Evolutionary conservation across 2,113 vertebrate species (phyloP).

Genomic region (Myotis lucifugus): DNA sequence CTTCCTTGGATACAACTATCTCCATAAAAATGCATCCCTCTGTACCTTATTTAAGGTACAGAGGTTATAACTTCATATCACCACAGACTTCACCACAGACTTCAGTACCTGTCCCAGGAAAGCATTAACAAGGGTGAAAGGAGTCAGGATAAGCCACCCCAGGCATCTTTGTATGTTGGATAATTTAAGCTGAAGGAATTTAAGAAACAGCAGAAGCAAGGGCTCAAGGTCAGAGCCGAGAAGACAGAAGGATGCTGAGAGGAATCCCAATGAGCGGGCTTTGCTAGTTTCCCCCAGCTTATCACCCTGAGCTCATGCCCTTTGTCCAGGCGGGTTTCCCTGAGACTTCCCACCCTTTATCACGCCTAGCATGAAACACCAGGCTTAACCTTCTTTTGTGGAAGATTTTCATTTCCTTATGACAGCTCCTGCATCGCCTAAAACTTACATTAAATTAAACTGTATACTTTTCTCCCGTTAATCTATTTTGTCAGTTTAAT

Average conservation of each 20-base stretch:
- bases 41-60: not conserved
- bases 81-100: not conserved
- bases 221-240: not conserved
- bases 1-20: not conserved
- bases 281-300: not conserved
- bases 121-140: not conserved
- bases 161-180: not conserved
- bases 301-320: not conserved
- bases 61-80: not conserved
- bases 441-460: not conserved
- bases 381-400: not conserved
- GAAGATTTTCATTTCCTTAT: not conserved
- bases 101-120: not conserved
- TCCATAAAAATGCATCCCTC: not conserved
- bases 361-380: not conserved
- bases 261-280: not conserved
- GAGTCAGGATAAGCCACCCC: not conserved
- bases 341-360: not conserved
- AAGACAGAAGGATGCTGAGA: not conserved
- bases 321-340: not conserved
- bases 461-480: not conserved
- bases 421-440: not conserved
- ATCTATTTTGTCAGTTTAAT: not conserved
- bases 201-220: not conserved
- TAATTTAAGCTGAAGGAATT: conserved; percentile 30